Evolutionary conservation across 2,888 invertebrate genomes (phyloP).

Genomic region (Apomyelois bistriatella): DNA sequence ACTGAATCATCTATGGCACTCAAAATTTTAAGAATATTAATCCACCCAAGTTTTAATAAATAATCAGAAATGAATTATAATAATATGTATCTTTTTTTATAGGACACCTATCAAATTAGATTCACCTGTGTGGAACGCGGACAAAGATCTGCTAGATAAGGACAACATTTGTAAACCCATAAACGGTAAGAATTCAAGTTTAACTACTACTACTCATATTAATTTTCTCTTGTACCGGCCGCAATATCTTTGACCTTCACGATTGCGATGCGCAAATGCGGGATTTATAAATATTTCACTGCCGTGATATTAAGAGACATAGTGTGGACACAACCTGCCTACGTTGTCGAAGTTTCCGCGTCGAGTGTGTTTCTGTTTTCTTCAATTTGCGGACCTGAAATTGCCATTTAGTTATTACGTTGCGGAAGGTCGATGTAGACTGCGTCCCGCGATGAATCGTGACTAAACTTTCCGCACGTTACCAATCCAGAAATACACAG

Average conservation of each 20-base stretch:
- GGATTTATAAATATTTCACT: constrained; percentile 31
- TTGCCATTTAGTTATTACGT: constrained; percentile 32
- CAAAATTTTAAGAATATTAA: neutral
- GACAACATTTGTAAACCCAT: constrained; percentile 61
- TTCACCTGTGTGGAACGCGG: constrained; percentile 65
- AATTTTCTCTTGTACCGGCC: neutral
- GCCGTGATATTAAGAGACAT: constrained; percentile 21
- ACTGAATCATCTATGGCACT: constrained; percentile 40
- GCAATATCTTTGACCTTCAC: constrained; percentile 1
- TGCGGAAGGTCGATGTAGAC: constrained; percentile 59
- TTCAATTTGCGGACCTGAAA: constrained; percentile 31
- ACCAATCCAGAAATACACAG: constrained; percentile 75
- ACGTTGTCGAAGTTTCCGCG: constrained; percentile 21
- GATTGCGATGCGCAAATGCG: constrained; percentile 12
- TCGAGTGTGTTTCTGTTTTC: constrained; percentile 21
- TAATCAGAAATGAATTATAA: neutral
- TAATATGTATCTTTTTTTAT: constrained; percentile 16
- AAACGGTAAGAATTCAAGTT: constrained; percentile 57
- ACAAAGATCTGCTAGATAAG: constrained; percentile 63
- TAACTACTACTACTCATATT: neutral
- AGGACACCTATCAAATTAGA: constrained; percentile 68
- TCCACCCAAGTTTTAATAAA: neutral
- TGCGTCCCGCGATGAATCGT: constrained; percentile 51
- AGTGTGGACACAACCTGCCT: constrained; percentile 9
- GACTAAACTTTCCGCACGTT: constrained; percentile 77